phyloP scores from a whole-genome alignment of 2,113 vertebrate species.

The Electrona antarctica region DNA sequence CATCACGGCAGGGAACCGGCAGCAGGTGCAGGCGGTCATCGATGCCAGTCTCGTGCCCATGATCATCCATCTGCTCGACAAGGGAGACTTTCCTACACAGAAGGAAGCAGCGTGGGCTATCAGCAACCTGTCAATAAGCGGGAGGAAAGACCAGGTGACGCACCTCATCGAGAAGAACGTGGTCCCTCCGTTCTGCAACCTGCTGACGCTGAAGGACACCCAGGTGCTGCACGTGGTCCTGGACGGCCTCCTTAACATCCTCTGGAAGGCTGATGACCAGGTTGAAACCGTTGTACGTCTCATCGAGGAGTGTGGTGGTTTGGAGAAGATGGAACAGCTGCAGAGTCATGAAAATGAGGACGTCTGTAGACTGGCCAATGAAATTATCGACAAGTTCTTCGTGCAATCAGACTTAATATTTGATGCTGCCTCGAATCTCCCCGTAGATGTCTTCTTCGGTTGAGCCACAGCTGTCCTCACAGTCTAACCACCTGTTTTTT shows the following conservation, averaged over 20 bases:
- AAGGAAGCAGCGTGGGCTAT: conserved; percentile 99
- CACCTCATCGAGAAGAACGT: conserved; percentile 98
- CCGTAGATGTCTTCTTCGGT: no score
- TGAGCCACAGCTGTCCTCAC: no score
- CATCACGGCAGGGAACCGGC: conserved; percentile 99
- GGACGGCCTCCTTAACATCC: conserved; percentile 98
- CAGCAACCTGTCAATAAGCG: conserved; percentile 99
- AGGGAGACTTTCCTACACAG: conserved; percentile 99
- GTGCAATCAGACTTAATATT: no score
- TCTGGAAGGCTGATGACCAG: conserved; percentile 99
- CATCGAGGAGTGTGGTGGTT: conserved; percentile 97
- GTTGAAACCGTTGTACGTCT: conserved; percentile 96
- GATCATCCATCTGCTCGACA: conserved; percentile 98
- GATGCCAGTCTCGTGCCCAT: conserved; percentile 97
- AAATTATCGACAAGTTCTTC: conserved; percentile 99
- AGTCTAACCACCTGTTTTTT: no score
- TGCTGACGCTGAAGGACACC: conserved; percentile 97
- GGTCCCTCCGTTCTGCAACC: conserved; percentile 97
- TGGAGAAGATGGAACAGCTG: conserved; percentile 98
- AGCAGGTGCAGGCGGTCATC: conserved; percentile 99
- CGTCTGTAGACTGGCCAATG: conserved; percentile 99
- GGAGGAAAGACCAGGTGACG: conserved; percentile 98
- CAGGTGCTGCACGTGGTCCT: conserved; percentile 98
- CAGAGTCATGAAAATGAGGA: conserved; percentile 99
- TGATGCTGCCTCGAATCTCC: no score